phyloP scores from a whole-genome alignment of 2,113 vertebrate species.

The Oncorhynchus gorbuscha region DNA sequence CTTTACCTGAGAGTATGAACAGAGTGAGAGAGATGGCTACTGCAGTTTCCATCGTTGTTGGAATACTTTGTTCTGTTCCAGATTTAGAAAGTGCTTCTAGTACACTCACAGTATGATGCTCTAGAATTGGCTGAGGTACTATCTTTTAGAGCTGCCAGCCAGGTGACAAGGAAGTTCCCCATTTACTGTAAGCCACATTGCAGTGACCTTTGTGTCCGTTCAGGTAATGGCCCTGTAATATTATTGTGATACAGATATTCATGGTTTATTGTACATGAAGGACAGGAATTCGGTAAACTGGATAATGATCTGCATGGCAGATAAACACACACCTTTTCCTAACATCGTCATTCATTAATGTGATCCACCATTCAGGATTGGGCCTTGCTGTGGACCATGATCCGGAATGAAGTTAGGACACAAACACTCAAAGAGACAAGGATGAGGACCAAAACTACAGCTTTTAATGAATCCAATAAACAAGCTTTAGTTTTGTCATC shows the following conservation, averaged over 20 bases:
- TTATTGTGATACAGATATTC: not conserved
- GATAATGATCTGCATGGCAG: too few species aligned
- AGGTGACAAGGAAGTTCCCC: not conserved
- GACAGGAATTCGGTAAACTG: not conserved
- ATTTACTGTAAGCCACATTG: not conserved
- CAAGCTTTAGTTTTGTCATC: not conserved
- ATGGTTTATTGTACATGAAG: not conserved
- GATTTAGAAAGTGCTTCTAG: not conserved
- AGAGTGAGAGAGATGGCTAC: not conserved
- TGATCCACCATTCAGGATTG: too few species aligned
- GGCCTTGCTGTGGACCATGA: too few species aligned
- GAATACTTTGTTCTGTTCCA: not conserved
- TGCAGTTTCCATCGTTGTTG: not conserved
- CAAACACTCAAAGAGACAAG: not conserved
- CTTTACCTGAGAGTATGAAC: slow-evolving; percentile 3
- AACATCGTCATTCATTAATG: too few species aligned
- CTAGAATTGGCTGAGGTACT: too few species aligned
- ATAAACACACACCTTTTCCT: too few species aligned
- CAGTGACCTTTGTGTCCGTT: not conserved
- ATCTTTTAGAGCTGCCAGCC: too few species aligned
- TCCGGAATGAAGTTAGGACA: not conserved
- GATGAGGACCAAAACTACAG: too few species aligned
- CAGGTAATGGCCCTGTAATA: not conserved
- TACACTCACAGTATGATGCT: not conserved
- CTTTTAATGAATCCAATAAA: not conserved